These are phyloP conservation scores for Poliocrania exsul DNA, from an alignment of 2,797 vertebrate species.

Conservation along the genomic window DNA sequence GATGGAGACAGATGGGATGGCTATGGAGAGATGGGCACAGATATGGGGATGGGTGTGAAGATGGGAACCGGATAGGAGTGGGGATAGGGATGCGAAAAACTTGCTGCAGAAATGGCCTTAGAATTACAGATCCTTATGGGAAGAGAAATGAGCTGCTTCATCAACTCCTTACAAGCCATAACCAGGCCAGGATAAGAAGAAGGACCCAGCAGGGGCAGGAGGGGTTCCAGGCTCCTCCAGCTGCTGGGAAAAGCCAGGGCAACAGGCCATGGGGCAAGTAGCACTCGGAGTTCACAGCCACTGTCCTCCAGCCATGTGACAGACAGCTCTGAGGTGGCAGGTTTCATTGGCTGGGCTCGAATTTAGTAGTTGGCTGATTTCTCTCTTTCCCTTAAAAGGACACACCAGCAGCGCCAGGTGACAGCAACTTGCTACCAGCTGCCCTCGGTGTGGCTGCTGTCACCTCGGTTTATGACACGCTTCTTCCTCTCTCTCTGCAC, in stretches of 20 bases:
- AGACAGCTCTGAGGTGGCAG: fast-evolving
- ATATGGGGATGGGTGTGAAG: neutral
- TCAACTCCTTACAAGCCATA: neutral
- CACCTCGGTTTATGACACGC: neutral
- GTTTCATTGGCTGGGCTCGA: neutral
- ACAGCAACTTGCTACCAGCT: neutral
- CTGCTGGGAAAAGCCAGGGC: neutral
- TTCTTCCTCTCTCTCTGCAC: neutral
- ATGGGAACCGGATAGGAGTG: neutral
- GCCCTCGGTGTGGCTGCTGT: neutral
- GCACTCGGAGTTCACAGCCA: neutral
- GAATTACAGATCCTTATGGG: neutral
- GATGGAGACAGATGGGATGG: neutral
- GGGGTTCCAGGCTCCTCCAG: neutral
- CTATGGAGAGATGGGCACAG: neutral
- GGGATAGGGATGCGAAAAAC: neutral
- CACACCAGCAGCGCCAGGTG: fast-evolving
- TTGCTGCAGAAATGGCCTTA: neutral
- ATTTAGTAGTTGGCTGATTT: neutral
- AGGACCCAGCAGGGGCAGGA: neutral
- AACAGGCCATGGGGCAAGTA: fast-evolving
- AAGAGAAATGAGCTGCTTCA: neutral
- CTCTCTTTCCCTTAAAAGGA: neutral
- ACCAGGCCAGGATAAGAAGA: neutral
- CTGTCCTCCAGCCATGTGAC: neutral